phyloP scores from a whole-genome alignment of 2,113 vertebrate genomes.

The Panthera tigris region DNA sequence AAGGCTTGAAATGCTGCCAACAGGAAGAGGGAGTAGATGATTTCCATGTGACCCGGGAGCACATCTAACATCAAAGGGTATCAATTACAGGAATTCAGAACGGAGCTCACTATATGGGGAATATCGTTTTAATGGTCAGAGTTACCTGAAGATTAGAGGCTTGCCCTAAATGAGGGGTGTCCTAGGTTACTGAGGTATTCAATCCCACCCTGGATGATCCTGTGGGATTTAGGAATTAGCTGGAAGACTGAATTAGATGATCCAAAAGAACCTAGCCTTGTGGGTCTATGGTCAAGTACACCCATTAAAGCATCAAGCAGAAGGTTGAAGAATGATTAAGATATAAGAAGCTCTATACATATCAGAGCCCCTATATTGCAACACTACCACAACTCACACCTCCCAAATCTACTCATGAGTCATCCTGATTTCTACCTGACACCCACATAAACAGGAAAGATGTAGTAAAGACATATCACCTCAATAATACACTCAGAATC shows the following conservation, averaged over 20 bases:
- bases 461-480: background rate
- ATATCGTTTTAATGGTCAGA: background rate
- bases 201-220: background rate
- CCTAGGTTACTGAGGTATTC: background rate
- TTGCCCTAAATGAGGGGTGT: background rate
- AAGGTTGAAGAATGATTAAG: constrained; percentile 21
- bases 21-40: constrained; percentile 38
- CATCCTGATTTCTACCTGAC: background rate
- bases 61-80: constrained; percentile 34
- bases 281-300: background rate
- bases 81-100: constrained; percentile 47
- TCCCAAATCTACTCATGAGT: background rate
- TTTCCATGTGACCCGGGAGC: constrained; percentile 35
- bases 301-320: background rate
- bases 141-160: constrained; percentile 53
- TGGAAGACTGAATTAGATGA: background rate
- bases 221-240: constrained; percentile 22
- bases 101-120: background rate
- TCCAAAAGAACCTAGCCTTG: background rate
- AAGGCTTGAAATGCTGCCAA: constrained; percentile 65
- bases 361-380: background rate
- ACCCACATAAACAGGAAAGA: background rate
- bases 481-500: background rate
- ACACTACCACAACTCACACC: background rate
- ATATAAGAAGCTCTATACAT: background rate